Base-by-base conservation (phyloP, 2,888 invertebrate genomes). In the Oligia latruncula region DNA sequence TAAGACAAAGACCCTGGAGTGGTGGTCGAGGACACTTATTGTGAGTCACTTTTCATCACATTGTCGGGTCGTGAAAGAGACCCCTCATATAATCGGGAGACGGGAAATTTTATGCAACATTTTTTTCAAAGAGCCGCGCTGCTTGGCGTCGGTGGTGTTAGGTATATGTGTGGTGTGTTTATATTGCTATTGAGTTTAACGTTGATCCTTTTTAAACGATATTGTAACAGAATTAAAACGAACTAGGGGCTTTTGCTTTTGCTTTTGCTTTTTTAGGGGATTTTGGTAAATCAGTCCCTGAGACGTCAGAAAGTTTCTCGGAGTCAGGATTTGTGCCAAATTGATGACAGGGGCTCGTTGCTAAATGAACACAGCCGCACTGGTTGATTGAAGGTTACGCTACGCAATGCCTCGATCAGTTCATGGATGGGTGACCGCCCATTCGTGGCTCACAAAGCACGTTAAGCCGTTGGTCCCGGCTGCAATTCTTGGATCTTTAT, bases 21-120 rank as follows among this genome's bases (percentile, higher is more conserved):
- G 89, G 76, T 73, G 64, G 79, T 81, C 46, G 82, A 90, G 90
- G 20, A 86, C 89, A 74, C 90, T 90, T 85, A 87, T 84, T 86
- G 86, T 80, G 85, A 90, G 89, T 90, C 85, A 90, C 90, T 90
- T 90, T 88, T 78, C 84, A 88, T 86, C 79, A 84, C 85, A 88
- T 80, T 84, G 90, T 84, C 75, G 84, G 66, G 72, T 72, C 64
- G 49, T 87, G 88, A 86, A 88, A 87, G 83, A 87, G 83, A 85
- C 79, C 84, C 76, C 84, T 89, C 74, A 76, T 71, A 74, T 84
- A 74, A 86, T 82, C 81, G 74, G 75, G 71, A 64, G 46, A 20
- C 62, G 23, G 72, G 43, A 77, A 83, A 78, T 66, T 78, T 79
- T 83, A 74, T 80, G 80, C 77, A 74, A 77, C 55, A 84, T 77